phyloP scores from a whole-genome alignment of 2,888 invertebrate species.

The Amiota minor region DNA sequence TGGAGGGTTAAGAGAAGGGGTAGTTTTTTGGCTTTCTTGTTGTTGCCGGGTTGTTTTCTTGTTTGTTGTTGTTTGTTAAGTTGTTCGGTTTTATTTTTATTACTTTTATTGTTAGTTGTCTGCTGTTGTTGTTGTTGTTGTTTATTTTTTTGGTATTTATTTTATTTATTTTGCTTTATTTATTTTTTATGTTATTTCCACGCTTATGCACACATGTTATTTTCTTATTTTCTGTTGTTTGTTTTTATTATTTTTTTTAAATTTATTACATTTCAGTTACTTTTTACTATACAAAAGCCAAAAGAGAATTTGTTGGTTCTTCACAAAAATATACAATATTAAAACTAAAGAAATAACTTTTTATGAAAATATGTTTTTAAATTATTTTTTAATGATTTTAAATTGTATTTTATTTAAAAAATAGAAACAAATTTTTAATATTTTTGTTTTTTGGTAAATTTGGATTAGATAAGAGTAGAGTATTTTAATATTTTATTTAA shows the following conservation, averaged over 20 bases:
- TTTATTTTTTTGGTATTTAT: slow-evolving; percentile 2
- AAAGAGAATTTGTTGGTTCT: no score
- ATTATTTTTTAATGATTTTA: no score
- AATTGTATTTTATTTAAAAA: no score
- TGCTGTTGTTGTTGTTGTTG: slow-evolving; percentile 8
- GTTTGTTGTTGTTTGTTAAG: not conserved
- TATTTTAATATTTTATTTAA: no score
- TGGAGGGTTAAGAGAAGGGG: no score
- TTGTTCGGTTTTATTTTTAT: slow-evolving; percentile 13
- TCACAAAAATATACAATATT: no score
- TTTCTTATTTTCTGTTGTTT: not conserved
- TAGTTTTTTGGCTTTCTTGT: not conserved
- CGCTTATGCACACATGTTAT: not conserved
- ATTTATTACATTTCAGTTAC: not conserved
- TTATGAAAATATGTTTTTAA: no score
- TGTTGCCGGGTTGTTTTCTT: not conserved
- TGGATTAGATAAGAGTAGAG: no score
- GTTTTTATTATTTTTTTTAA: not conserved
- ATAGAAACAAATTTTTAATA: no score
- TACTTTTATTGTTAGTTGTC: slow-evolving; percentile 8
- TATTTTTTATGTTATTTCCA: slow-evolving; percentile 7
- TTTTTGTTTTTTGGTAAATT: no score
- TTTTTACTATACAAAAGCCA: not conserved
- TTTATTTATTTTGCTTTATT: slow-evolving; percentile 9
- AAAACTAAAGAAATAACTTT: no score